These are phyloP conservation scores for Platichthys stellatus DNA, from an alignment of 2,113 vertebrate genomes.

Conservation along the genomic window DNA sequence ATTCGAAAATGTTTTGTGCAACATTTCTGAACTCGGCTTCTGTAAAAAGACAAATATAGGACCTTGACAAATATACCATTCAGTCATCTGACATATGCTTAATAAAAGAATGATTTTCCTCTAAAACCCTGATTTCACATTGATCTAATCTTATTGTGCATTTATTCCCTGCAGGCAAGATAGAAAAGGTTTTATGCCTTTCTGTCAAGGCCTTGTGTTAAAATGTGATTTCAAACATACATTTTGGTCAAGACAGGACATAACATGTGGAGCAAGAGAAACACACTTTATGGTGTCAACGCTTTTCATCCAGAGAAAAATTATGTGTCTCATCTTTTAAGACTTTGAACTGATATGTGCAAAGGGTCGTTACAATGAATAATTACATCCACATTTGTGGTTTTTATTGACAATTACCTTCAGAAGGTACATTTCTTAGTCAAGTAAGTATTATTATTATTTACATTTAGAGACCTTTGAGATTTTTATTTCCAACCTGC, in stretches of 20 bases:
- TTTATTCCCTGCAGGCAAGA: constrained; percentile 10
- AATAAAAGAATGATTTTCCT: background rate
- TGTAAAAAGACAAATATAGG: background rate
- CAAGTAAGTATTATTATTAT: background rate
- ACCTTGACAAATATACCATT: background rate
- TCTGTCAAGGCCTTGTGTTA: constrained; percentile 26
- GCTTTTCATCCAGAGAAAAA: constrained; percentile 5
- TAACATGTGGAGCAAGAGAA: background rate
- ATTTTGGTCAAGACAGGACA: constrained; percentile 12
- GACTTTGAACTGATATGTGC: background rate
- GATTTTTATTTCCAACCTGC: background rate
- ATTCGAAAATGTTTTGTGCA: no score
- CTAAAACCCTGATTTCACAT: background rate
- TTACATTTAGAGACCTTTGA: background rate
- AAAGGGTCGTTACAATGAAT: background rate
- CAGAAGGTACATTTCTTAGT: background rate
- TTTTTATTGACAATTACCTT: background rate
- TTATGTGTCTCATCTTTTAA: constrained; percentile 6
- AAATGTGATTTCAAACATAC: constrained; percentile 26
- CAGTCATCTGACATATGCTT: background rate
- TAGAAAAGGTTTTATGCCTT: constrained; percentile 5
- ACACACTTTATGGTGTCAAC: background rate
- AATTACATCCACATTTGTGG: background rate
- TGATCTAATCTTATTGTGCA: constrained; percentile 11
- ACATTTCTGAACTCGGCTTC: no score